Base-by-base conservation (phyloP, 2,888 invertebrate genomes). In the Metopia argyrocephala region DNA sequence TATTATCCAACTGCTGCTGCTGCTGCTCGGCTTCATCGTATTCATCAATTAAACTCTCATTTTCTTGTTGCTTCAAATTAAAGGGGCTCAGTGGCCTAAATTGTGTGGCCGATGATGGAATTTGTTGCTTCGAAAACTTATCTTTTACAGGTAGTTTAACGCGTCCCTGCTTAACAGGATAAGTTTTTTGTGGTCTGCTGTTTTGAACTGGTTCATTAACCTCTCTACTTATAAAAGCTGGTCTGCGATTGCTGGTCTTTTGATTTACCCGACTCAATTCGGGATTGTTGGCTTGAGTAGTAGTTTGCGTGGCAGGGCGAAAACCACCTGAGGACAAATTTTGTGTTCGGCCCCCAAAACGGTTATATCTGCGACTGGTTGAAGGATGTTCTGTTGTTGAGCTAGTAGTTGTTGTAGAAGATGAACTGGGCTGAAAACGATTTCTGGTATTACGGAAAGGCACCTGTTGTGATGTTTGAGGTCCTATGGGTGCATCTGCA, bases 201-300 rank as follows among this genome's bases (percentile, higher is more conserved):
- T 79, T 50, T n/a, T 85, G 86, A 3, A 85, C 84, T 0, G 89
- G 89, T 15, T 88, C 88, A 74, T 90, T 90, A 2, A 88, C 85
- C 48, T 90, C 90, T 2, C 89, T 88, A 79, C 89, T 90, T 12
- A 88, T 87, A 70, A 89, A 87, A 9, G 88, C 87, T n/a, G 88
- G 88, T 3, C 87, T 84, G 4, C 87, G 86, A 3, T 86, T 76
- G 1, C 85, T 75, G 7, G 78, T 46, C 52, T 85, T 80, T 64
- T 81, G 84, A 31, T 28, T 50, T 15, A 46, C 21, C 21, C 76
- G 68, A 15, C 76, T 79, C 5, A 76, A 75, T 59, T 76, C 85
- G 68, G 20, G 87, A 76, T 66, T 80, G 15, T 66, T 83, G 1
- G 84, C 75, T 56, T 83, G 85, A 66, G 68, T 75, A 20, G 84